Base-by-base conservation (phyloP, 2,113 vertebrate species). In the Crotalus horridus region DNA sequence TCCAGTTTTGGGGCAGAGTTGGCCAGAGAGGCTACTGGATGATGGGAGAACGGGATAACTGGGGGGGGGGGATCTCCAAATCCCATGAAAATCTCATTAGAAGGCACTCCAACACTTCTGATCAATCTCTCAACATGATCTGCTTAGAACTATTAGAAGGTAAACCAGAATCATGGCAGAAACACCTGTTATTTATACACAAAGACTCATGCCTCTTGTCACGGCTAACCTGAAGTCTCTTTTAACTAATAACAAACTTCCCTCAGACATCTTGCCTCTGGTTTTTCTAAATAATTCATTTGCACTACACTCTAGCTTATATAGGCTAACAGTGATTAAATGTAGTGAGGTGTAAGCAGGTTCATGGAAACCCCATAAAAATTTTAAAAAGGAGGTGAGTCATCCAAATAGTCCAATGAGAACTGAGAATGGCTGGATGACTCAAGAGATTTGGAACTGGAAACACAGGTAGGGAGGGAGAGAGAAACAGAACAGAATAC, bases 111-210 rank as follows among this genome's bases (percentile, higher is more conserved):
- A 91, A 53, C 54, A 94, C 3, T 8, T 9, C 48, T 24, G 23
- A 54, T 51, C 89, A 43, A 55, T n/a, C 74, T 69, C 87, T 89
- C 12, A 86, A 53, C 51, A 61, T 89, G 58, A 89, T 21, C 39
- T 58, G 23, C 90, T 5, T 61, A 29, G 54, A 88, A 54, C 21
- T 33, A 39, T 33, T 0, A 87, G 87, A 89, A 92, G 8, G 17
- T 39, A 59, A 89, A 12, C 33, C 59, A 13, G 9, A 2, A 4
- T 7, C 55, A 29, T 92, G 58, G 39, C 23, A 48, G 55, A 43
- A 89, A 4, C 0, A 0, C 5, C 33, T 0, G 0, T 39, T 29
- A 0, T 3, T 91, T 29, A 53, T 21, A 3, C 89, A 69, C 33
- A 92, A 58, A 4, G 3, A 89, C 46, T 7, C 24, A 56, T 43